phyloP scores from a whole-genome alignment of 2,113 vertebrate species.

The Pipa parva region DNA sequence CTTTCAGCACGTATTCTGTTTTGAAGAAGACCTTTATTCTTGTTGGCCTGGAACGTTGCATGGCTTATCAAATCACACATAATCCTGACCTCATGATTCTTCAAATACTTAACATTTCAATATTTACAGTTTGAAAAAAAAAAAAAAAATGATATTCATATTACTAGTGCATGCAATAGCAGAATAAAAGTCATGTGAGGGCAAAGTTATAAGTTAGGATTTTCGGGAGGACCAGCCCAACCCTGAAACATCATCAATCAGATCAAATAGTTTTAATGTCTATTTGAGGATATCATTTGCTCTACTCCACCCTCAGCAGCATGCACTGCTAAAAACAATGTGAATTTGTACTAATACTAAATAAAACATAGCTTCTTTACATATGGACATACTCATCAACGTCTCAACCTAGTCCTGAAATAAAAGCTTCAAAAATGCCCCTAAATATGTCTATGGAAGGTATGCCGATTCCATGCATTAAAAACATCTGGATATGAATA shows the following conservation, averaged over 20 bases:
- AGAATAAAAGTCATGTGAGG: background rate
- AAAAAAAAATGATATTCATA: too few relatives aligned
- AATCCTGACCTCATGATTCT: background rate
- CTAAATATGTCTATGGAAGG: too few relatives aligned
- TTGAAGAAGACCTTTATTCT: background rate
- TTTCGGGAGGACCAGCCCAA: background rate
- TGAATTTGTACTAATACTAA: too few relatives aligned
- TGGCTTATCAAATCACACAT: background rate
- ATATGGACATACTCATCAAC: too few relatives aligned
- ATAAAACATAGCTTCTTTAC: too few relatives aligned
- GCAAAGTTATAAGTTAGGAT: background rate
- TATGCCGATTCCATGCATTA: too few relatives aligned
- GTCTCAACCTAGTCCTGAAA: too few relatives aligned
- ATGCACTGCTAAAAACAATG: too few relatives aligned
- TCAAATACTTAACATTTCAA: background rate
- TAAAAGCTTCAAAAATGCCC: too few relatives aligned
- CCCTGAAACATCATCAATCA: background rate
- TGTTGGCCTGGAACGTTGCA: background rate
- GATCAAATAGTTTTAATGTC: constrained; percentile 2
- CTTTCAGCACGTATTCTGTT: background rate
- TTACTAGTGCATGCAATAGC: background rate
- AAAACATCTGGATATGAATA: too few relatives aligned
- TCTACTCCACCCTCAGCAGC: too few relatives aligned
- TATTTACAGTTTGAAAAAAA: too few relatives aligned
- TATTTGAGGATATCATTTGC: constrained; percentile 9